Percentiles rank a stretch among this genome's conserved stretches.
phyloP scores from a whole-genome alignment of 2,888 invertebrate genomes.

The Machimus rusticus region DNA sequence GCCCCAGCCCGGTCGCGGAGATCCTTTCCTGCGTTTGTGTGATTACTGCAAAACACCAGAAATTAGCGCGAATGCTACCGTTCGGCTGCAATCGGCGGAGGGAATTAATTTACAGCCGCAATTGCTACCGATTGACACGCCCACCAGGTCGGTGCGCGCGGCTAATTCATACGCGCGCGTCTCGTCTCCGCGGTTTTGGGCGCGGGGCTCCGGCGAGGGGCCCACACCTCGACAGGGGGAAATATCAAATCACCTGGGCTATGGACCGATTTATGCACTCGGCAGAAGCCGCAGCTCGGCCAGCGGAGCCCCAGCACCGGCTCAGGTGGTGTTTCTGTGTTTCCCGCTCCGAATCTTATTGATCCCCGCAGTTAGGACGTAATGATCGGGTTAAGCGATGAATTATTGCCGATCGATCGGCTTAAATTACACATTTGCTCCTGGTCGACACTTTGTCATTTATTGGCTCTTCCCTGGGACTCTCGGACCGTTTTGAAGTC shows the following conservation, averaged over 20 bases:
- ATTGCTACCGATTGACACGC: constrained; percentile 41
- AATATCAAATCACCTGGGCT: background rate
- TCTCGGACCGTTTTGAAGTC: background rate
- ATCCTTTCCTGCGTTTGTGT: background rate
- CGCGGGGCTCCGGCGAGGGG: background rate
- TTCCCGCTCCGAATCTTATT: constrained; percentile 20
- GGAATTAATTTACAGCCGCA: constrained; percentile 34
- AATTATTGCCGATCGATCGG: constrained; percentile 39
- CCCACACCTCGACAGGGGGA: background rate
- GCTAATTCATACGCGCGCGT: background rate
- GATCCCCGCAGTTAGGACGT: constrained; percentile 29
- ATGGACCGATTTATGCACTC: background rate
- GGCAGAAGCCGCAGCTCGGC: background rate
- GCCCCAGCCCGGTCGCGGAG: background rate
- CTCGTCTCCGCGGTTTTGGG: background rate
- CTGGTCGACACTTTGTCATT: constrained; percentile 34
- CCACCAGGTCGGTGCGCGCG: background rate
- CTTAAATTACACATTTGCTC: constrained; percentile 32
- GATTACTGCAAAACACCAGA: constrained; percentile 35
- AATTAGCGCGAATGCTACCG: constrained; percentile 40
- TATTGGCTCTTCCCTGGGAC: background rate
- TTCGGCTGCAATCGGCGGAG: background rate
- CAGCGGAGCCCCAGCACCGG: background rate
- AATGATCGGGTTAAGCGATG: constrained; percentile 39
- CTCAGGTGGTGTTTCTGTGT: background rate